Percentiles rank a stretch among this genome's conserved stretches.
Evolutionary conservation across 92 coral and sea anemone species (phyloP).

Genomic region (Epizoanthus illoricatus): DNA sequence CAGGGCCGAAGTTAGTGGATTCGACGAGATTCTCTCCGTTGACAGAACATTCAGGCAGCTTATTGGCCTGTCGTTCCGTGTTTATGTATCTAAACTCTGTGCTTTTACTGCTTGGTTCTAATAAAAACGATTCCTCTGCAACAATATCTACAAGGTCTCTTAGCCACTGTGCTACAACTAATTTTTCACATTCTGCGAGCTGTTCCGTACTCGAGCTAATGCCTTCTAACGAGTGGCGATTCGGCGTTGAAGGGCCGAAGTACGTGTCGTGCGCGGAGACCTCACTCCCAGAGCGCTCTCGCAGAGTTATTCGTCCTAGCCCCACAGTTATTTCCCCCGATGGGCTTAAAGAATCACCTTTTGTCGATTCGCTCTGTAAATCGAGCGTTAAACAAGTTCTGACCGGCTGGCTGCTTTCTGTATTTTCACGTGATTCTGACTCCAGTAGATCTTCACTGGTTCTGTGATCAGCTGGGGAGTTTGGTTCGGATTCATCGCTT

Average conservation of each 20-base stretch:
- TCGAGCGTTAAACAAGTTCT: background rate
- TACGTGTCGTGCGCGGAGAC: constrained; percentile 5
- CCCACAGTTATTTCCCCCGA: constrained; percentile 24
- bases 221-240: constrained; percentile 26
- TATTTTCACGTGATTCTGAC: background rate
- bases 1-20: background rate
- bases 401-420: background rate
- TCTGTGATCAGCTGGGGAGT: background rate
- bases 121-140: background rate
- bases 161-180: constrained; percentile 17
- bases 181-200: background rate
- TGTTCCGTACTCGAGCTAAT: background rate
- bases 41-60: background rate
- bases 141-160: constrained; percentile 19
- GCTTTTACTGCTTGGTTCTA: background rate
- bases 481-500: background rate
- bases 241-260: constrained; percentile 34
- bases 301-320: constrained; percentile 16
- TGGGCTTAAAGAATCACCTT: constrained; percentile 22
- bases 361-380: background rate
- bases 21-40: background rate
- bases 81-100: background rate
- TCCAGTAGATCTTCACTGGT: background rate
- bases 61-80: background rate
- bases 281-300: constrained; percentile 18